Evolutionary conservation across 2,113 vertebrate genomes (phyloP).

Genomic region (Ciconia maguari): DNA sequence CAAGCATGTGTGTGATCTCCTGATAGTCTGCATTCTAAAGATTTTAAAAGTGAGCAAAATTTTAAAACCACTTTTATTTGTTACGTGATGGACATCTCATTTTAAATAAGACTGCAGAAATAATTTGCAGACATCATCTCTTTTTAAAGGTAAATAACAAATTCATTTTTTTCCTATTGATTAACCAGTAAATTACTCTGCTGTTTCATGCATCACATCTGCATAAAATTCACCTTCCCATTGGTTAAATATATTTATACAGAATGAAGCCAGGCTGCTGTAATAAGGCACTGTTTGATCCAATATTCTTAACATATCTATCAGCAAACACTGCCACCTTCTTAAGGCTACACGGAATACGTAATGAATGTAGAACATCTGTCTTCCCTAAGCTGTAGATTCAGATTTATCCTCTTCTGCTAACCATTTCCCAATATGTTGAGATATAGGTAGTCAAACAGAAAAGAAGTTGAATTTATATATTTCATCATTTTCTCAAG

Average conservation of each 20-base stretch:
- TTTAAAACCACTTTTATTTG: background rate
- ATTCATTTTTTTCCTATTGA: background rate
- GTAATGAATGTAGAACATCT: background rate
- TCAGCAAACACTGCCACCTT: constrained; percentile 26
- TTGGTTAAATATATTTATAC: background rate
- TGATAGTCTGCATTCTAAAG: background rate
- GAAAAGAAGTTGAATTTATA: background rate
- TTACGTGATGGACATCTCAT: background rate
- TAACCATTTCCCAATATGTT: background rate
- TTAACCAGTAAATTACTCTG: background rate
- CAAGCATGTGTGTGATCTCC: background rate
- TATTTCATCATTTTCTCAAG: background rate
- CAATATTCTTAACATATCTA: constrained; percentile 14
- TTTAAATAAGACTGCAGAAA: background rate
- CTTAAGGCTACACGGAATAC: background rate
- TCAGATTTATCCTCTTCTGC: background rate
- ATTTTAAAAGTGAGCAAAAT: background rate
- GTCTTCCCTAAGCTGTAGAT: background rate
- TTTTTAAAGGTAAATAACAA: background rate
- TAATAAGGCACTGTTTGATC: constrained; percentile 29
- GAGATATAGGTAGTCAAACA: background rate
- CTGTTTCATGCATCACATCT: background rate
- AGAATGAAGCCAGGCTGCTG: background rate
- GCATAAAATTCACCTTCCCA: background rate
- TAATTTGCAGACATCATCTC: background rate